phyloP scores from a whole-genome alignment of 1,140 invertebrate genomes.

The Eriocheir sinensis region DNA sequence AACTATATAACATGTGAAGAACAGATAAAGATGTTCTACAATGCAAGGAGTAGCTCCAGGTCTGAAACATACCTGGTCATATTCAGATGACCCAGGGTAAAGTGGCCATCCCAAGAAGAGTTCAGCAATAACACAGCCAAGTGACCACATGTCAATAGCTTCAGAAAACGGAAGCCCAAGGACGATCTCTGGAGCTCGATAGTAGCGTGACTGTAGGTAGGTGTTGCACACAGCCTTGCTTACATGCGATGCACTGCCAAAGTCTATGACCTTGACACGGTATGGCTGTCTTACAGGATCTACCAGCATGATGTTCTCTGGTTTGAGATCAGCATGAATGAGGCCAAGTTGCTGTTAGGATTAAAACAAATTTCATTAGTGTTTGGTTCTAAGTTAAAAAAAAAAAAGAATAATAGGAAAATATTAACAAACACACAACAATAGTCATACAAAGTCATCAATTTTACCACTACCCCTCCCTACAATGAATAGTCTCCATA shows the following conservation, averaged over 20 bases:
- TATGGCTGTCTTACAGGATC: constrained; percentile 98
- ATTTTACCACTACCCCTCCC: too few relatives aligned
- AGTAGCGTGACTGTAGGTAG: constrained; percentile 99
- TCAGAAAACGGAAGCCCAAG: constrained; percentile 98
- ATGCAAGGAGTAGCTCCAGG: too few relatives aligned
- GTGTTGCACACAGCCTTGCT: constrained; percentile 99
- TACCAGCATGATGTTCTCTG: constrained; percentile 99
- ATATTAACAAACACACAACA: too few relatives aligned
- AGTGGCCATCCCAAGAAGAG: constrained; percentile 99
- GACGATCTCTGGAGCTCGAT: constrained; percentile 99
- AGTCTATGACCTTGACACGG: constrained; percentile 99
- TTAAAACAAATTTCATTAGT: constrained; percentile 2
- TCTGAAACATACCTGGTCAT: constrained; percentile 91
- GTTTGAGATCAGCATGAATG: constrained; percentile 99
- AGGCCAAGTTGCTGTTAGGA: constrained; percentile 94
- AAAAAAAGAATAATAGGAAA: not conserved
- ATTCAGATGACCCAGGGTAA: constrained; percentile 99
- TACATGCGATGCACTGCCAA: constrained; percentile 99
- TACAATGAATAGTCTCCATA: too few relatives aligned
- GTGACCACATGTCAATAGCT: constrained; percentile 99
- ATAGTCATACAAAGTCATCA: too few relatives aligned
- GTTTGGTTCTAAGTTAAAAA: not conserved
- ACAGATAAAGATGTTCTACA: too few relatives aligned
- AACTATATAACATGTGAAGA: too few relatives aligned
- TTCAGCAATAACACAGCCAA: constrained; percentile 99